Conservation (phyloP, 1,140 invertebrate genomes). For the Anastatus disparis region DNA sequence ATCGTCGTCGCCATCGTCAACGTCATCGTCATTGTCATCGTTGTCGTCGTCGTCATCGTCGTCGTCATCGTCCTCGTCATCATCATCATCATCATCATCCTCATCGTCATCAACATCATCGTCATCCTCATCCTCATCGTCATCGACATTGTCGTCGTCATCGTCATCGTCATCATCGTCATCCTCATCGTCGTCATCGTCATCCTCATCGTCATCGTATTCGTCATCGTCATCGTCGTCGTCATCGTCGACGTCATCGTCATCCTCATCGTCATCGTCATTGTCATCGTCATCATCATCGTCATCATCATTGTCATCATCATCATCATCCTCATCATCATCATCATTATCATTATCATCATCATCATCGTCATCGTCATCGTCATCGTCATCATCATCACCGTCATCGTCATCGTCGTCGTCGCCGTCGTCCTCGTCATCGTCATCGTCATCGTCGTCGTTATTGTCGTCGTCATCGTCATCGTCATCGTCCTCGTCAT, state of each 20-base stretch:
- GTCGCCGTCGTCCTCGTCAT: neutral
- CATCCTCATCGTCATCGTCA: neutral
- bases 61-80: neutral
- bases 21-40: slow-evolving; percentile 15
- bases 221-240: neutral
- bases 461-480: slow-evolving; percentile 3
- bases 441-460: neutral
- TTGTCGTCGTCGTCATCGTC: slow-evolving; percentile 18
- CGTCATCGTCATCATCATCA: neutral
- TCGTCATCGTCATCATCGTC: slow-evolving; percentile 2
- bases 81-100: slow-evolving; percentile 7
- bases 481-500: slow-evolving; percentile 21
- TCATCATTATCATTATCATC: neutral
- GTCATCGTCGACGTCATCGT: neutral
- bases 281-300: neutral
- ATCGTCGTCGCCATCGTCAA: slow-evolving; percentile 12
- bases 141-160: slow-evolving; percentile 6
- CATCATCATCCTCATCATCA: neutral
- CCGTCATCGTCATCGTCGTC: neutral
- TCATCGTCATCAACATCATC: slow-evolving; percentile 17
- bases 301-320: neutral
- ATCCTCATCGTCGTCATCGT: slow-evolving; percentile 6
- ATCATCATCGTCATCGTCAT: neutral
- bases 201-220: slow-evolving; percentile 1
- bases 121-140: slow-evolving; percentile 17